phyloP scores from a whole-genome alignment of 2,888 invertebrate genomes.

The Thera obeliscata region DNA sequence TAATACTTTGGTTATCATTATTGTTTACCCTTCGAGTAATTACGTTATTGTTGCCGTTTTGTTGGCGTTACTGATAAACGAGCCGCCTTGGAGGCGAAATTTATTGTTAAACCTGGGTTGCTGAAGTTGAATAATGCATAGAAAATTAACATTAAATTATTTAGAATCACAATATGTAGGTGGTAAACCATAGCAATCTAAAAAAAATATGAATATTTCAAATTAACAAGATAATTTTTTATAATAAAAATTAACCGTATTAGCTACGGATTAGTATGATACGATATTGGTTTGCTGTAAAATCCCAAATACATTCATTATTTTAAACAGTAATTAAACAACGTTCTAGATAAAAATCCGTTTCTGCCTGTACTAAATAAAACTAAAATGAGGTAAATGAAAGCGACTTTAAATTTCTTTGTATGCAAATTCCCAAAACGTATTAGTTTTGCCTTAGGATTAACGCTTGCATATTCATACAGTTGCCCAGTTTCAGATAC shows the following conservation, averaged over 20 bases:
- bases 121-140: constrained; percentile 17
- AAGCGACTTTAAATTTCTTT: constrained; percentile 27
- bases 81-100: constrained; percentile 19
- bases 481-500: constrained; percentile 52
- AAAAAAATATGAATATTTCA: too few species aligned
- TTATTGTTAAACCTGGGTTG: constrained; percentile 19
- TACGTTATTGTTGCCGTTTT: constrained; percentile 41
- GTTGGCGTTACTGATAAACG: constrained; percentile 29
- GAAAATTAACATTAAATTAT: background rate
- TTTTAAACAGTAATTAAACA: constrained; percentile 1
- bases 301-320: background rate
- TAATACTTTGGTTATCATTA: constrained; percentile 38
- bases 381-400: constrained; percentile 1
- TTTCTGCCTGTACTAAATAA: constrained; percentile 5
- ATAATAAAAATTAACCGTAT: too few species aligned
- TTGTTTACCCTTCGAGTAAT: constrained; percentile 48
- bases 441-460: constrained; percentile 36
- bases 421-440: constrained; percentile 28
- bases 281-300: too few species aligned
- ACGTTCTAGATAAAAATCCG: constrained; percentile 5
- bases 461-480: constrained; percentile 57
- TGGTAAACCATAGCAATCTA: too few species aligned
- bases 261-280: too few species aligned
- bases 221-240: too few species aligned
- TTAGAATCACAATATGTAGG: too few species aligned